phyloP scores from a whole-genome alignment of 2,888 invertebrate genomes.

The Luffia ferchaultella region DNA sequence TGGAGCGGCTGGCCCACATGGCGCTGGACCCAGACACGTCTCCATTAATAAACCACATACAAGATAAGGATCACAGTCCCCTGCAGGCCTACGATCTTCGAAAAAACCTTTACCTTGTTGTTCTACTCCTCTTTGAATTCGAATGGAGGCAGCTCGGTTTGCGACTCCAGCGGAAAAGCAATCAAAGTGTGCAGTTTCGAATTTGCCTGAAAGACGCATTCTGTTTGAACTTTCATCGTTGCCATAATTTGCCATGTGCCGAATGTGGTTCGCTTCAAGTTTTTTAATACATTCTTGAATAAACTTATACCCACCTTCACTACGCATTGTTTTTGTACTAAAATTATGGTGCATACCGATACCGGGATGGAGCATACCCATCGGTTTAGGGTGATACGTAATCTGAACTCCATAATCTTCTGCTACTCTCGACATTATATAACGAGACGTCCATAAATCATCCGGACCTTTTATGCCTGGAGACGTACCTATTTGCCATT shows the following conservation, averaged over 20 bases:
- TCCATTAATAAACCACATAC: conserved; percentile 61
- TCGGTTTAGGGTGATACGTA: conserved; percentile 76
- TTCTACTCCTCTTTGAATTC: conserved; percentile 88
- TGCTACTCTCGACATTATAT: conserved; percentile 80
- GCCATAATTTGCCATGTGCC: conserved; percentile 93
- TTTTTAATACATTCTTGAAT: conserved; percentile 93
- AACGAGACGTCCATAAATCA: conserved; percentile 87
- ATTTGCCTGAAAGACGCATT: conserved; percentile 89
- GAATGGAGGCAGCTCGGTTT: conserved; percentile 90
- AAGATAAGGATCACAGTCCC: conserved; percentile 88
- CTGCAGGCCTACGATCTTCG: conserved; percentile 91
- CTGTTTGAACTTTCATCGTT: conserved; percentile 92
- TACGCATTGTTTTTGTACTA: conserved; percentile 86
- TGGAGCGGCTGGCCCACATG: conserved; percentile 8
- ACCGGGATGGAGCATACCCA: conserved; percentile 86
- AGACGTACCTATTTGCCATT: conserved; percentile 90
- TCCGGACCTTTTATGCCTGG: conserved; percentile 84
- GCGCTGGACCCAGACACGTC: conserved; percentile 31
- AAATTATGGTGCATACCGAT: conserved; percentile 92
- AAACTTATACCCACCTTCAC: conserved; percentile 71
- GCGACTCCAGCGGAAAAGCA: conserved; percentile 92
- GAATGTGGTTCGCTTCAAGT: conserved; percentile 85
- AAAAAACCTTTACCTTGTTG: conserved; percentile 91
- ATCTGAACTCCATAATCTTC: conserved; percentile 84
- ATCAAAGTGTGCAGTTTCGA: conserved; percentile 94